phyloP scores from a whole-genome alignment of 2,113 vertebrate species.

The Amazona vittata region DNA sequence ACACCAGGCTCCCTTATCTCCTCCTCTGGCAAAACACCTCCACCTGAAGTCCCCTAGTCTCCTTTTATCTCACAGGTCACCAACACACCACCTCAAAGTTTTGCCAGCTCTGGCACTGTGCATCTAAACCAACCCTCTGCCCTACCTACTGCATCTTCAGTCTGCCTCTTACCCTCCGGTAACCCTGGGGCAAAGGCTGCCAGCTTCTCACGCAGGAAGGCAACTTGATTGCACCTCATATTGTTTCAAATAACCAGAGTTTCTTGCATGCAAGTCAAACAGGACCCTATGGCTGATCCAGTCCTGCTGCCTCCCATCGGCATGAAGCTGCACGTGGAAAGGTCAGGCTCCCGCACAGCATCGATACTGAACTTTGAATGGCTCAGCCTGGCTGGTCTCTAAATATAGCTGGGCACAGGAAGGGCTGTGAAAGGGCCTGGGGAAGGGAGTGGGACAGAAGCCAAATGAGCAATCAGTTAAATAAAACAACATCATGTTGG shows the following conservation, averaged over 20 bases:
- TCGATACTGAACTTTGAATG: neutral
- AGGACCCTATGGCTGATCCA: neutral
- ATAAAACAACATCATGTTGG: neutral
- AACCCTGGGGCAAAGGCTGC: neutral
- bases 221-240: accelerated
- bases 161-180: neutral
- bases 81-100: neutral
- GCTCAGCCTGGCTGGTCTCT: neutral
- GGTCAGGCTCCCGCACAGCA: neutral
- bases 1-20: neutral
- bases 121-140: neutral
- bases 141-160: neutral
- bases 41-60: neutral
- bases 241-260: neutral
- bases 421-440: neutral
- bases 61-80: neutral
- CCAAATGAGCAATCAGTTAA: neutral
- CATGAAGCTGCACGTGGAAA: neutral
- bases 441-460: neutral
- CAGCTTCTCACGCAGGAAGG: neutral
- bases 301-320: neutral
- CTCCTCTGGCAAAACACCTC: neutral
- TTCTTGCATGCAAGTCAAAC: neutral
- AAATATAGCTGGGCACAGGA: slow-evolving; percentile 19
- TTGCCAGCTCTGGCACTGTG: neutral